phyloP scores from a whole-genome alignment of 2,113 vertebrate species.

The Myanophis thanlyinensis region DNA sequence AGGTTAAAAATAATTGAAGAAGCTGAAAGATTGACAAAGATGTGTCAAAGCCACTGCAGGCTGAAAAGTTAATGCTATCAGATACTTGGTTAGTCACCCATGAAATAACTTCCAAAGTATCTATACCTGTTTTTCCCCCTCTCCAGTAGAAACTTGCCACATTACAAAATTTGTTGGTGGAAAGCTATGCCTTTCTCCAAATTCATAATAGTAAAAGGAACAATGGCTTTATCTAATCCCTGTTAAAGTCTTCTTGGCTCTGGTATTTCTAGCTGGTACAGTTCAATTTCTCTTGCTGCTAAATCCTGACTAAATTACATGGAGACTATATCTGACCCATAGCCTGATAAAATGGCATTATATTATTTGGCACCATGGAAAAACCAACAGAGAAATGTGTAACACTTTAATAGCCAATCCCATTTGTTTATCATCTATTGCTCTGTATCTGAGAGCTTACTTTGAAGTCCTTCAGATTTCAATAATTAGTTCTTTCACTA shows the following conservation, averaged over 20 bases:
- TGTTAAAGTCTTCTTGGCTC: not conserved
- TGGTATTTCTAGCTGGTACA: not conserved
- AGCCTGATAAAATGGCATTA: not conserved
- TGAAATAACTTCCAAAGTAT: constrained; percentile 28
- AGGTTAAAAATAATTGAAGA: constrained; percentile 28
- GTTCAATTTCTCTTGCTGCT: not conserved
- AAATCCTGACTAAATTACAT: not conserved
- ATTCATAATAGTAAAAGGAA: not conserved
- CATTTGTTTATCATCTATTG: not conserved
- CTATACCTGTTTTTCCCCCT: not conserved
- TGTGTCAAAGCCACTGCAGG: constrained; percentile 6
- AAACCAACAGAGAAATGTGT: not conserved
- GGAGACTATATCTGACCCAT: not conserved
- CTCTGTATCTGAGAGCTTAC: not conserved
- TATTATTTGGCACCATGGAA: not conserved
- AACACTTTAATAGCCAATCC: not conserved
- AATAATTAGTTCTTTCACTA: not conserved
- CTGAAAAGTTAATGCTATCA: constrained; percentile 18
- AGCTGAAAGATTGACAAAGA: constrained; percentile 24
- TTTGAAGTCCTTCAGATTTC: not conserved
- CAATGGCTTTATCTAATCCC: not conserved
- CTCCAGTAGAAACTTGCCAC: constrained; percentile 1
- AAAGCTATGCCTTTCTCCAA: constrained; percentile 1
- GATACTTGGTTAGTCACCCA: constrained; percentile 31
- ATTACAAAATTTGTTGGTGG: constrained; percentile 1